Evolutionary conservation across 2,113 vertebrate species (phyloP).

Genomic region (Bambusicola thoracicus): DNA sequence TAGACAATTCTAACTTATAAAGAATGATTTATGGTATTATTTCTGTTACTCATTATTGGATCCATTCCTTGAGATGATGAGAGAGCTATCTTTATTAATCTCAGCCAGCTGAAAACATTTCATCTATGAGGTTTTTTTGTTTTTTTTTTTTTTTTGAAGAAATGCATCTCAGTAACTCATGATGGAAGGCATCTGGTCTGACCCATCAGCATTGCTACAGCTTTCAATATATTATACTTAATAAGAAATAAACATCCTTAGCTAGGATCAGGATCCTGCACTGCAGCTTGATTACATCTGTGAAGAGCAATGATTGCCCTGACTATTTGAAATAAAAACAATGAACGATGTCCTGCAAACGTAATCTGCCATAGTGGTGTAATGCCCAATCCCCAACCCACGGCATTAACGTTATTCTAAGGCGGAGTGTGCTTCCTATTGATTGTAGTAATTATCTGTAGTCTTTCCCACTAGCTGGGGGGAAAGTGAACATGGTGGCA

Average conservation of each 20-base stretch:
- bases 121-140: neutral
- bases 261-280: slow-evolving; percentile 28
- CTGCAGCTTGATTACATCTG: slow-evolving; percentile 52
- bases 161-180: neutral
- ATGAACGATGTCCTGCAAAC: neutral
- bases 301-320: slow-evolving; percentile 12
- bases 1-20: slow-evolving; percentile 15
- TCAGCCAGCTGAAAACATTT: slow-evolving; percentile 29
- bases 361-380: neutral
- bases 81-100: slow-evolving; percentile 53
- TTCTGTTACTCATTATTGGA: slow-evolving; percentile 30
- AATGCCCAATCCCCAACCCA: neutral
- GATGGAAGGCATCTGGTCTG: slow-evolving; percentile 35
- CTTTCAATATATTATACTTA: slow-evolving; percentile 50
- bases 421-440: neutral
- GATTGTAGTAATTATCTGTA: neutral
- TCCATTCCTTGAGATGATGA: slow-evolving; percentile 48
- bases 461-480: neutral
- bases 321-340: slow-evolving; percentile 5
- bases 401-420: neutral
- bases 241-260: slow-evolving; percentile 51
- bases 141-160: slow-evolving; percentile 22
- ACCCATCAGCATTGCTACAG: slow-evolving; percentile 33
- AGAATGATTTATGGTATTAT: slow-evolving; percentile 48
- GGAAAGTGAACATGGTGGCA: neutral